Base-by-base conservation (phyloP, 1,140 invertebrate species). In the Cheumatopsyche charites region DNA sequence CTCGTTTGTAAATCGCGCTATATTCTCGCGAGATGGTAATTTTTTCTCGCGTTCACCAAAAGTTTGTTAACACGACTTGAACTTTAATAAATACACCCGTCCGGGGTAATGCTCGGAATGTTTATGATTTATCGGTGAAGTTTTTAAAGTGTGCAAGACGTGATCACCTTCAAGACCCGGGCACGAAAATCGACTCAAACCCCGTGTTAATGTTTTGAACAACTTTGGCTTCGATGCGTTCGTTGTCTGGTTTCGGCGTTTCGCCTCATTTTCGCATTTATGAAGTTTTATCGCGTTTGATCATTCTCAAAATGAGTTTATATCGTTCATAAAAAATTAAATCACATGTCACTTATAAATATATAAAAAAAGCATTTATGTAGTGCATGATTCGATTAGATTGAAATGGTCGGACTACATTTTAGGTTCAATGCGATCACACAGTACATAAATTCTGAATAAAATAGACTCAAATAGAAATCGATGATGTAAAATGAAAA, bases 11-110 rank as follows among this genome's bases (percentile, higher is more conserved):
- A 63, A 63, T 63, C 62, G 62, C 62, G 29, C 23, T 63, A 63
- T 63, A 63, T 63, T 63, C 36, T 9, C 62, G 29, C 2, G 17
- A n/a, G 45, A 41, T 19, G 62, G 23, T 25, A 58, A 58, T 58
- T 58, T 58, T 65, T 66, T 66, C 47, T 66, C 43, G 41, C 21
- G 63, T 45, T 66, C 19, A 21, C 23, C 67, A 25, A 70, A 69
- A 71, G 68, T 74, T 74, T 36, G 42, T 49, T 65, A 52, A 71
- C 73, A 75, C 70, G 70, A 66, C 66, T 71, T 69, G 63, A 72
- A 72, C 73, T 72, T 72, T 72, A 75, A 68, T 75, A 75, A 75
- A 75, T 75, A 75, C 73, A 71, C 69, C 62, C 62, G 73, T 67
- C 63, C 29, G 26, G 63, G 43, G 63, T 66, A 72, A 75, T 72